These are phyloP conservation scores for Pheosia gnoma DNA, from an alignment of 2,888 invertebrate species.

Conservation along the genomic window DNA sequence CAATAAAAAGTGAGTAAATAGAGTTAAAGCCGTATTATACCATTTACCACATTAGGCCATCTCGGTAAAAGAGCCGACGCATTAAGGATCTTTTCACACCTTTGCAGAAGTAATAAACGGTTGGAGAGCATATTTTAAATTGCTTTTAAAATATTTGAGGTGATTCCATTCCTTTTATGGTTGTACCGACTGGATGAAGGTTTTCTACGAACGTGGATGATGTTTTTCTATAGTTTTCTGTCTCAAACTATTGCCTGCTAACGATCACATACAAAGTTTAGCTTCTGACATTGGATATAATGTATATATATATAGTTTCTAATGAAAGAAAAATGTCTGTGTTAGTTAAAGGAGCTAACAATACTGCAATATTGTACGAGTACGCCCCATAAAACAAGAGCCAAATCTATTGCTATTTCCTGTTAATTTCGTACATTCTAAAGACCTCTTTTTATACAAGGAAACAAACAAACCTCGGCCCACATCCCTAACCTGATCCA, in stretches of 20 bases:
- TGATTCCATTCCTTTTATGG: not conserved
- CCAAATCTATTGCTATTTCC: not conserved
- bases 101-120: slow-evolving; percentile 28
- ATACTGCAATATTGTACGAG: too few species aligned
- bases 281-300: too few species aligned
- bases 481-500: not conserved
- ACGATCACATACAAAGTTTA: too few species aligned
- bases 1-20: slow-evolving; percentile 5
- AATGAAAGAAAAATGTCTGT: too few species aligned
- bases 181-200: not conserved
- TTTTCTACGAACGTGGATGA: not conserved
- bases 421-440: not conserved
- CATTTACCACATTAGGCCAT: slow-evolving; percentile 7
- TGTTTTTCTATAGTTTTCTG: too few species aligned
- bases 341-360: too few species aligned
- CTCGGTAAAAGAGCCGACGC: slow-evolving; percentile 14
- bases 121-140: slow-evolving; percentile 27
- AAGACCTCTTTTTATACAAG: slow-evolving; percentile 1
- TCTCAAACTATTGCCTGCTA: too few species aligned
- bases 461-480: not conserved
- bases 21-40: not conserved
- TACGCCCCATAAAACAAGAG: not conserved
- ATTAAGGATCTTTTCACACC: slow-evolving; percentile 38
- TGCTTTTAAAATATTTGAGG: slow-evolving; percentile 22
- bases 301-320: too few species aligned